These are phyloP conservation scores for Heliconius erato DNA, from an alignment of 2,888 invertebrate genomes.

Conservation along the genomic window DNA sequence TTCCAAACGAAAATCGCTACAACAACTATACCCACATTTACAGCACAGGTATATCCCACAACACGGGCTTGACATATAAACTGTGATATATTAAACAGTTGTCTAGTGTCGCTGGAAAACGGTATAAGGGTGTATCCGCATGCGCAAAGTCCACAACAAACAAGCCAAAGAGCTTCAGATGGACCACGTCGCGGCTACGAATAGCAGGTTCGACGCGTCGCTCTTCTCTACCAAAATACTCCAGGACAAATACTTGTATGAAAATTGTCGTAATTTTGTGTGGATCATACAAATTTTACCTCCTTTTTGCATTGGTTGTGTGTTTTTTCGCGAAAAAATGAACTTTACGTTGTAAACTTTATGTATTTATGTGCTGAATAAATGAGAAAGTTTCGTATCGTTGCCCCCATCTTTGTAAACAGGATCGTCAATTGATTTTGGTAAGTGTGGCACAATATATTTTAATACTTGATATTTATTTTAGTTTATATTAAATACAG, in stretches of 20 bases:
- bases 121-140: conserved; percentile 45
- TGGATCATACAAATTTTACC: conserved; percentile 20
- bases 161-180: conserved; percentile 49
- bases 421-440: conserved; percentile 40
- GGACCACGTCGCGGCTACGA: conserved; percentile 40
- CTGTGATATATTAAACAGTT: conserved; percentile 19
- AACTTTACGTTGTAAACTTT: conserved; percentile 5
- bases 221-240: conserved; percentile 33
- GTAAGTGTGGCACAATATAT: conserved; percentile 40
- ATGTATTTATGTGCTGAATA: conserved; percentile 44
- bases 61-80: conserved; percentile 24
- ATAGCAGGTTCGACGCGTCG: conserved; percentile 31
- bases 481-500: neutral
- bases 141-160: conserved; percentile 50
- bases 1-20: conserved; percentile 26
- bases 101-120: conserved; percentile 45
- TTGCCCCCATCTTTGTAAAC: conserved; percentile 22
- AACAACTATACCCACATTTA: neutral
- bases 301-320: conserved; percentile 24
- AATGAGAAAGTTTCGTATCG: conserved; percentile 38
- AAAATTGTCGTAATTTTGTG: conserved; percentile 41
- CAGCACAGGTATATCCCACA: conserved; percentile 7
- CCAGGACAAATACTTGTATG: conserved; percentile 47
- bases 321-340: conserved; percentile 35
- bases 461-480: neutral